Evolutionary conservation across 2,113 vertebrate species (phyloP), one percentile per base, ranked within the genome.

Genomic region (Nyctibius bracteatus): DNA sequence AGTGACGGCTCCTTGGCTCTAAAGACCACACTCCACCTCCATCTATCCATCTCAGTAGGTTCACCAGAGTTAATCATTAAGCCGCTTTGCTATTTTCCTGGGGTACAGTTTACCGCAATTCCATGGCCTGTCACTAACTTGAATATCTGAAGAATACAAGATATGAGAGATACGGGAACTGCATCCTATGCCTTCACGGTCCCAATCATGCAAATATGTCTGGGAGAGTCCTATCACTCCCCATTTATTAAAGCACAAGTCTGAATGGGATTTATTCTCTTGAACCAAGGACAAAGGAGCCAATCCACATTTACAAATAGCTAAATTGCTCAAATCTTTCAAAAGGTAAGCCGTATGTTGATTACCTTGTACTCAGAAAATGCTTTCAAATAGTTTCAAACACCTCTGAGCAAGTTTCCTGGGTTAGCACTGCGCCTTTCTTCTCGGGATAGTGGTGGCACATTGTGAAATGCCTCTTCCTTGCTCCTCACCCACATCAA

Each of bases 211-310:
- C 54, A 73, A 21, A 65, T 44, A 14, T 6, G 2, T 37, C 66
- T 55, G n/a, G 18, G 39, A 46, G 22, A 84, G 30, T 11, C 30
- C 0, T 0, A 12, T 12, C 4, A 0, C 37, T n/a, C 46, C 54
- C 58, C 47, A 15, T 15, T n/a, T 83, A 24, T 24, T 52, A 58
- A 14, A 52, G 30, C 21, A 54, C 18, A 70, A 18, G 8, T 17
- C 67, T 44, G 46, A 73, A 80, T 4, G 11, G 30, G 43, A 57
- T 79, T 80, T 84, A 19, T 67, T 54, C 49, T 58, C 68, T 77
- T 61, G 43, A 51, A 90, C 31, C 0, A 0, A 61, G 74, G 43
- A 73, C 28, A 59, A 49, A 88, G 9, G 55, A 59, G 49, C 23
- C 46, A 70, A 62, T 3, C 0, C 2, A n/a, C 59, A 68, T 79